These are phyloP conservation scores for Pogonus chalceus DNA, from an alignment of 1,140 invertebrate genomes.

Conservation along the genomic window DNA sequence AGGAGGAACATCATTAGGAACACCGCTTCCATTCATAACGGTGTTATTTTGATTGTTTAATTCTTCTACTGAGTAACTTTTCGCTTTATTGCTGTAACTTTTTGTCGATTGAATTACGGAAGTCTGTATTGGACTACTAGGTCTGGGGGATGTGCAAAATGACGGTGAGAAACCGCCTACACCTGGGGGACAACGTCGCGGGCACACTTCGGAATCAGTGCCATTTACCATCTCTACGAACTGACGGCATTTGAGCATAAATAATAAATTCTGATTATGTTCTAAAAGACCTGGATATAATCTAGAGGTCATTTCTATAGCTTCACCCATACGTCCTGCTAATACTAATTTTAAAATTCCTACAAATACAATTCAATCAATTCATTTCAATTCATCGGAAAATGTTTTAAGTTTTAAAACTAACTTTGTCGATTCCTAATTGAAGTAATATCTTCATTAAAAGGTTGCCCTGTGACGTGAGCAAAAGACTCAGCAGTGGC, in stretches of 20 bases:
- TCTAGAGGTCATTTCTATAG: conserved; percentile 79
- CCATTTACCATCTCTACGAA: conserved; percentile 94
- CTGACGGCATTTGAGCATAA: conserved; percentile 92
- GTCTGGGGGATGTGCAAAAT: conserved; percentile 35
- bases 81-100: conserved; percentile 41
- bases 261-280: conserved; percentile 80
- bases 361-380: conserved; percentile 37
- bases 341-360: conserved; percentile 89
- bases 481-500: conserved; percentile 94
- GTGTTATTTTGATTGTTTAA: conserved; percentile 43
- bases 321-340: conserved; percentile 86
- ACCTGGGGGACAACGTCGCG: conserved; percentile 20
- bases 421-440: conserved; percentile 96
- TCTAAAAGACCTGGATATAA: conserved; percentile 87
- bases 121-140: conserved; percentile 47
- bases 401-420: no score
- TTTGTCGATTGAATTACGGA: conserved; percentile 67
- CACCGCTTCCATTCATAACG: conserved; percentile 39
- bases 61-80: conserved; percentile 33
- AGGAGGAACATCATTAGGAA: conserved; percentile 3
- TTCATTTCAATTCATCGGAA: conserved; percentile 8
- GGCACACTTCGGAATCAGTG: conserved; percentile 58
- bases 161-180: conserved; percentile 32
- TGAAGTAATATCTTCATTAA: conserved; percentile 86
- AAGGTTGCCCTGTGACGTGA: conserved; percentile 76